Base-by-base conservation (phyloP, 1,140 invertebrate genomes). In the Steinernema feltiae region DNA sequence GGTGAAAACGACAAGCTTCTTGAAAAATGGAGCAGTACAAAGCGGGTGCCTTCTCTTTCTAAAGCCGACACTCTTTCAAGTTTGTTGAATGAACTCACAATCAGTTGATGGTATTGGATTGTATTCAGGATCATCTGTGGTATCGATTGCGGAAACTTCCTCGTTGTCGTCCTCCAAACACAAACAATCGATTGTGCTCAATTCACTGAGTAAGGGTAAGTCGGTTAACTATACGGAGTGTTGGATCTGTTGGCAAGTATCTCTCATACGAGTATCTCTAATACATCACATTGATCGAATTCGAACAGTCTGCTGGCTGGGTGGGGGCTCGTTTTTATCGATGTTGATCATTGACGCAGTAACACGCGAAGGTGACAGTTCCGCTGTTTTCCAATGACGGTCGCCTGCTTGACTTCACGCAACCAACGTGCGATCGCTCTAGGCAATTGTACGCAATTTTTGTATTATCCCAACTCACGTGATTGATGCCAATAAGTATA, bases 51-150 rank as follows among this genome's bases (percentile, higher is more conserved):
- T 3, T 63, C 53, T 12, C 53, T 63, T 27, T 63, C 53, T n/a
- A 63, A 63, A 63, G 53, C 53, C 53, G 53, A 63, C 24, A 63
- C 53, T 63, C 53, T 63, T 63, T 63, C 53, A 63, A 63, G 53
- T 63, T 15, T n/a, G 53, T 63, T 27, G 15, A 3, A n/a, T 17
- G 7, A 17, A 63, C 53, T 3, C 24, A 63, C 15, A 12, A 12
- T 63, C 12, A 63, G 15, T n/a, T 63, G 24, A 63, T 17, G 15
- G 53, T 27, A 18, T 3, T 27, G n/a, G n/a, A n/a, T n/a, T n/a
- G n/a, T 21, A 15, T 63, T 27, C 24, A 63, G 53, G 24, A 27
- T 63, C 53, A 21, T 63, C 53, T n/a, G 53, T 63, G 15, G 53
- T 63, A 3, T 63, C 53, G 7, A 27, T 63, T 3, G 53, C 12